Evolutionary conservation across 2,888 invertebrate genomes (phyloP), one percentile per base, ranked within the genome.

Genomic region (Hymenopus coronatus): DNA sequence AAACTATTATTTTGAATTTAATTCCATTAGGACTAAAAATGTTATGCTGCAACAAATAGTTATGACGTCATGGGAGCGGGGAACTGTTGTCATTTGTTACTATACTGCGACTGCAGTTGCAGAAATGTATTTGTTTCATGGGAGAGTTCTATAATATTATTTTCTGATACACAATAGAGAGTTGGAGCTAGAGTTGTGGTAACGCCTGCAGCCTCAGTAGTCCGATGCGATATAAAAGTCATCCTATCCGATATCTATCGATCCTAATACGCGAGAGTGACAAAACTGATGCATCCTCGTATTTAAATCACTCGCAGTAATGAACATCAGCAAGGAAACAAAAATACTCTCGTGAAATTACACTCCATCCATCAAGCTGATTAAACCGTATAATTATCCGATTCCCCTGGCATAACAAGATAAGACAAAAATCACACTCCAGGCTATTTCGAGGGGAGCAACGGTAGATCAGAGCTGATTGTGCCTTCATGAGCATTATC

Each of bases 371-470:
- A 87, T 87, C 40, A 87, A 30, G 33, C 54, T 87, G 33, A 87
- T 87, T 87, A 87, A 87, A 87, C 87, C 33, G 87, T 28, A 82
- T 87, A 87, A 87, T 87, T 87, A 82, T 82, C 82, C 82, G 25
- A 81, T 82, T 87, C 87, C 40, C 84, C 87, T 20, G 33, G n/a
- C 12, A 82, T 28, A 87, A 87, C 87, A 82, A 87, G 87, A 87
- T 87, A 87, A 87, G 87, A 87, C 86, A 87, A 70, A 87, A 87
- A 87, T 87, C 87, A 87, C 82, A 87, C 30, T 82, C 82, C 82
- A 12, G 25, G 54, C 54, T 70, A 70, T 70, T 70, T 25, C 54
- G 54, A 70, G 54, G 54, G 54, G 54, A 25, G 40, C 40, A 70
- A 8, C 54, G 20, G 54, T 70, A 40, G 40, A 40, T 40, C 40